These are phyloP conservation scores for Diarsia dahlii DNA, from an alignment of 2,888 invertebrate species.

Conservation along the genomic window DNA sequence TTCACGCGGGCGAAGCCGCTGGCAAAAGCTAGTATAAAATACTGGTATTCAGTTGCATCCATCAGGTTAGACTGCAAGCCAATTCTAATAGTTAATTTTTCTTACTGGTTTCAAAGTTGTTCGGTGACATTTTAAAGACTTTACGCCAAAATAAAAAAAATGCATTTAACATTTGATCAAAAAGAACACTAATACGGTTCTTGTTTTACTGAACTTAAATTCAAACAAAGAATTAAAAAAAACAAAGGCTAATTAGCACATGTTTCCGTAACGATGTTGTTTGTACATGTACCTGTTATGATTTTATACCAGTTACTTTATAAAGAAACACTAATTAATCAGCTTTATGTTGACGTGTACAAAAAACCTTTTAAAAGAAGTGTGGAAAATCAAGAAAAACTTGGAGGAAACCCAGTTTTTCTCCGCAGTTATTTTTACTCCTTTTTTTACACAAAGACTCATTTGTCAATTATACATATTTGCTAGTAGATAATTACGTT, in stretches of 20 bases:
- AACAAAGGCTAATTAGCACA: slow-evolving; percentile 4
- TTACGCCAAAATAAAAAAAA: too few relatives aligned
- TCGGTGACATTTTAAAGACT: too few relatives aligned
- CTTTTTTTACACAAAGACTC: background rate
- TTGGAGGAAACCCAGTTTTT: background rate
- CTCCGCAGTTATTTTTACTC: background rate
- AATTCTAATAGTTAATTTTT: too few relatives aligned
- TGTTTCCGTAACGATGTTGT: slow-evolving; percentile 8
- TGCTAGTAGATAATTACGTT: background rate
- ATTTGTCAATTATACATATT: background rate
- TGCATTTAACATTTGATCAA: too few relatives aligned
- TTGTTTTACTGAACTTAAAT: background rate
- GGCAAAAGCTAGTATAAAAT: too few relatives aligned
- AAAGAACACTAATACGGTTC: background rate
- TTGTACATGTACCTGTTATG: background rate
- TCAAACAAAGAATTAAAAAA: background rate
- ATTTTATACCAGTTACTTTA: background rate
- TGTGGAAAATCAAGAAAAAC: background rate
- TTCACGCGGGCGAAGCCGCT: too few relatives aligned
- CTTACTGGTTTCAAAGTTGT: too few relatives aligned
- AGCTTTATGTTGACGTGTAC: background rate
- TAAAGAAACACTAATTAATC: slow-evolving; percentile 19
- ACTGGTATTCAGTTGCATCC: too few relatives aligned
- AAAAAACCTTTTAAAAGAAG: background rate
- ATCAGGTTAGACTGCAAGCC: too few relatives aligned